Base-by-base conservation (phyloP, 2,888 invertebrate genomes). In the Vesta saturnalis region DNA sequence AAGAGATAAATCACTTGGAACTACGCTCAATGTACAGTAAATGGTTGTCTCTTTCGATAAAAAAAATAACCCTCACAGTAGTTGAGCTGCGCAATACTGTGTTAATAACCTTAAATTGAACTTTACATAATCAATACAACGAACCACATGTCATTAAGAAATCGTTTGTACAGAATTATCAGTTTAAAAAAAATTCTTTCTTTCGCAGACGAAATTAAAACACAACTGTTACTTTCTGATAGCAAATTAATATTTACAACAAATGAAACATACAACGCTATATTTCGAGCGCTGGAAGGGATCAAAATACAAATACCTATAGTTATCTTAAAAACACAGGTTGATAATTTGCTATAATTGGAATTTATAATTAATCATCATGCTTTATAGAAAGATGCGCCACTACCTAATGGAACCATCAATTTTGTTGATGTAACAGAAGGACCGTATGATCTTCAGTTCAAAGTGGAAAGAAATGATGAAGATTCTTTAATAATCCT, bases 161-260 rank as follows among this genome's bases (percentile, higher is more conserved):
- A n/a, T n/a, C n/a, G n/a, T n/a, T n/a, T n/a, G n/a, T n/a, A n/a
- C n/a, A n/a, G n/a, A n/a, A n/a, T n/a, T n/a, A n/a, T n/a, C n/a
- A n/a, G n/a, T n/a, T n/a, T n/a, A n/a, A n/a, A n/a, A n/a, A n/a
- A n/a, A n/a, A n/a, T n/a, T n/a, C n/a, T n/a, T n/a, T n/a, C n/a
- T n/a, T n/a, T n/a, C n/a, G n/a, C 85, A 92, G 92, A 89, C 73
- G 93, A 93, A 86, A 88, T 92, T 49, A 80, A 84, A 12, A 88
- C 88, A 46, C 92, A 92, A 80, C 71, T 90, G 18, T 78, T 82
- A 1, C 84, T 86, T 68, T 90, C 90, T 12, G 83, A 86, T n/a
- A 86, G 90, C 3, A 91, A 90, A 82, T 83, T 88, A 4, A 79
- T 92, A 1, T 83, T 92, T 22, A 90, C 91, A 1, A 84, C 87